A percentile compares a stretch with the other conserved stretches of the same genome.
Evolutionary conservation across 2,797 vertebrate species (phyloP).

Genomic region (Platalea minor): DNA sequence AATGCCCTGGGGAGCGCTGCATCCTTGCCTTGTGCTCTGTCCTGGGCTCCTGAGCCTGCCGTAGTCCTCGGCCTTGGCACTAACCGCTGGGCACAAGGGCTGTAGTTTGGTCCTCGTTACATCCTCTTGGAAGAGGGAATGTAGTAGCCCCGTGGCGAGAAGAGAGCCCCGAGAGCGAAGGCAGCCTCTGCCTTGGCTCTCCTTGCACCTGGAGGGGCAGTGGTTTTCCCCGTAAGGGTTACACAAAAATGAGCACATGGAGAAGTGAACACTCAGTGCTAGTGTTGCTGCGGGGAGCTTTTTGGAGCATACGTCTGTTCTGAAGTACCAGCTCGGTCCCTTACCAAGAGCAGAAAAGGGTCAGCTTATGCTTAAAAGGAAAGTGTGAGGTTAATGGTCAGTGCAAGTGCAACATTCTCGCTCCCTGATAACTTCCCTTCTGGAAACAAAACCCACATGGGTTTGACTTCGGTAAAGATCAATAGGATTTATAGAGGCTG

Average conservation of each 20-base stretch:
- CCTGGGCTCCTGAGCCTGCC: not conserved
- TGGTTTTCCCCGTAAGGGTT: not conserved
- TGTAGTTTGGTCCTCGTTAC: not conserved
- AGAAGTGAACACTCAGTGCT: not conserved
- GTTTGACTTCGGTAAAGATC: not conserved
- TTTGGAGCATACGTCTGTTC: not conserved
- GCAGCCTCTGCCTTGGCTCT: not conserved
- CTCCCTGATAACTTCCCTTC: not conserved
- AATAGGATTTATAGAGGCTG: not conserved
- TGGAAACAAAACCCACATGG: not conserved
- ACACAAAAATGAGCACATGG: accelerated
- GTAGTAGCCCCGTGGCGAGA: not conserved
- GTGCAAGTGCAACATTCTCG: not conserved
- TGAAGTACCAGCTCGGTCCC: not conserved
- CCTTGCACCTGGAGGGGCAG: not conserved
- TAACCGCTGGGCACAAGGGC: accelerated
- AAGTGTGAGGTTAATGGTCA: not conserved
- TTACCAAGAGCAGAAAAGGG: not conserved
- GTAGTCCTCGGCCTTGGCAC: not conserved
- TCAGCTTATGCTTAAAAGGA: not conserved
- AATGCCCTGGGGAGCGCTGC: not conserved
- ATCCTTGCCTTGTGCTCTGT: not conserved
- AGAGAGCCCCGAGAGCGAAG: too few relatives aligned
- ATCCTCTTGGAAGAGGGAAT: not conserved
- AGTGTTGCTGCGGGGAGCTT: not conserved